phyloP scores from a whole-genome alignment of 2,888 invertebrate genomes.

The Toxonevra muliebris region DNA sequence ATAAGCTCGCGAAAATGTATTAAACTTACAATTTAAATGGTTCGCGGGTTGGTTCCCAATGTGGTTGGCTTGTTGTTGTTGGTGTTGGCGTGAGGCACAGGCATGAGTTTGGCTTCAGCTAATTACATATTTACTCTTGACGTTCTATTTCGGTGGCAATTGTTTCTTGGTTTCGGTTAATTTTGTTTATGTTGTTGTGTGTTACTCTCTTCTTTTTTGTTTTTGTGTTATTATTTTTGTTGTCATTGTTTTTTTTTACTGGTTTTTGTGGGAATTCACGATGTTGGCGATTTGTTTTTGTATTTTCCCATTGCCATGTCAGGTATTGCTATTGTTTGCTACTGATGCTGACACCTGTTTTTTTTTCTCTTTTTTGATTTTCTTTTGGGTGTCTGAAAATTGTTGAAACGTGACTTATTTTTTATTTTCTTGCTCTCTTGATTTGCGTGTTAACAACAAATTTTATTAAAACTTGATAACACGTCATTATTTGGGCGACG shows the following conservation, averaged over 20 bases:
- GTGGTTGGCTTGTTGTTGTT: neutral
- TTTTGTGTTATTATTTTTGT: neutral
- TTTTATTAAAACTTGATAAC: conserved; percentile 37
- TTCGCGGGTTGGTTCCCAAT: neutral
- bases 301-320: conserved; percentile 4
- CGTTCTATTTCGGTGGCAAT: conserved; percentile 10
- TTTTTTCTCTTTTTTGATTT: too few relatives aligned
- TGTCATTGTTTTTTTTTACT: neutral
- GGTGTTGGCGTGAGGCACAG: neutral
- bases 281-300: conserved; percentile 7
- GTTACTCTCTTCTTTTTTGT: neutral
- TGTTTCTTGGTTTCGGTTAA: too few relatives aligned
- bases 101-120: conserved; percentile 1
- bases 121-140: conserved; percentile 26
- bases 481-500: neutral
- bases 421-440: neutral
- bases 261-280: neutral
- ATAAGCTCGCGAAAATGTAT: conserved; percentile 1
- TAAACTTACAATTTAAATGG: neutral
- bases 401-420: conserved; percentile 15
- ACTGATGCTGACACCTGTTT: conserved; percentile 18
- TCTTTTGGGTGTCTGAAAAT: conserved; percentile 1
- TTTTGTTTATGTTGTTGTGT: neutral
- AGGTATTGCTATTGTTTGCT: conserved; percentile 4
- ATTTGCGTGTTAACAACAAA: conserved; percentile 47